Evolutionary conservation across 2,797 vertebrate genomes (phyloP).

Genomic region (Platyrinchus mystaceus): DNA sequence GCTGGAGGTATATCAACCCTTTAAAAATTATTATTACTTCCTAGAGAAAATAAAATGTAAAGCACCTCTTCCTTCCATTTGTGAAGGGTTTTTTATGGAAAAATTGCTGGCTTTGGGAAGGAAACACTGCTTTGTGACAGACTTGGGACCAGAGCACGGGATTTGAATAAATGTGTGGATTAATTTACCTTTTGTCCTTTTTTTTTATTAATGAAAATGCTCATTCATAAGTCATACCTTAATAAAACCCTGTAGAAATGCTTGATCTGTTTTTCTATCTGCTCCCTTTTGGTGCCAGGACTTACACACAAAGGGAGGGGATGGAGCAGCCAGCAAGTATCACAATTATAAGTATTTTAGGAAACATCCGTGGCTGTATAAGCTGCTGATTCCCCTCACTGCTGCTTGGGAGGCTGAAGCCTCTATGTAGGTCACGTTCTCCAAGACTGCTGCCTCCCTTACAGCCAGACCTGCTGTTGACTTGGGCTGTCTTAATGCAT

Average conservation of each 20-base stretch:
- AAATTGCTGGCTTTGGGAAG: constrained; percentile 20
- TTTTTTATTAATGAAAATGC: neutral
- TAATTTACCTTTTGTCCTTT: neutral
- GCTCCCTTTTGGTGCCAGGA: neutral
- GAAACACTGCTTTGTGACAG: constrained; percentile 35
- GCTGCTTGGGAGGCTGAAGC: constrained; percentile 44
- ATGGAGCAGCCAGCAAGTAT: neutral
- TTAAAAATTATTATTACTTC: constrained; percentile 76
- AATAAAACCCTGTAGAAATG: constrained; percentile 2
- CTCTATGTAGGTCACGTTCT: constrained; percentile 64
- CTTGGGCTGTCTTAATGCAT: constrained; percentile 43
- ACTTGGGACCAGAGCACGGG: neutral
- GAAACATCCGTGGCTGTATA: constrained; percentile 1
- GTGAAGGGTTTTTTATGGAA: constrained; percentile 38
- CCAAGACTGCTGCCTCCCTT: constrained; percentile 40
- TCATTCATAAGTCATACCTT: constrained; percentile 14
- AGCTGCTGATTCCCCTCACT: constrained; percentile 16
- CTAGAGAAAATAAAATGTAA: constrained; percentile 75
- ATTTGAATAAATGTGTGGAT: constrained; percentile 18
- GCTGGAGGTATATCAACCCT: constrained; percentile 65
- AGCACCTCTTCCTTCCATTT: constrained; percentile 67
- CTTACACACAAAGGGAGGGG: neutral
- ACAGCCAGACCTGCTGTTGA: constrained; percentile 57
- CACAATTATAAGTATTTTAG: constrained; percentile 20
- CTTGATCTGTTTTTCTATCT: neutral